phyloP scores from a whole-genome alignment of 2,888 invertebrate genomes.

The Alloplasta piceator region DNA sequence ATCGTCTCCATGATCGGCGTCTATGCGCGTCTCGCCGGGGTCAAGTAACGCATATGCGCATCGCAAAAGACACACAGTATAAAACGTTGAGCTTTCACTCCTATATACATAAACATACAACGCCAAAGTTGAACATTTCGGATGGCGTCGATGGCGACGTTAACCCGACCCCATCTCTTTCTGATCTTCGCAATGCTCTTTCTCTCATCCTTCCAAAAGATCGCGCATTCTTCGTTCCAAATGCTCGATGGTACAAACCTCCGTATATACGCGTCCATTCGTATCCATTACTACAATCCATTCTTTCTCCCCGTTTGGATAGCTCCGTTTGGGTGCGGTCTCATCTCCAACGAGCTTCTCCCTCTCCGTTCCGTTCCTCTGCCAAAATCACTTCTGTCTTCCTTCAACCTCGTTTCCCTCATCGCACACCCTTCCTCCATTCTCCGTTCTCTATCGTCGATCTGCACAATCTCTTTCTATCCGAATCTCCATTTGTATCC shows the following conservation, averaged over 20 bases:
- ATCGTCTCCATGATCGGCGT: constrained; percentile 41
- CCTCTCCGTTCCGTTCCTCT: not conserved
- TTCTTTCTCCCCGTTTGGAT: constrained; percentile 38
- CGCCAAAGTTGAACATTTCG: constrained; percentile 11
- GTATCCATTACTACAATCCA: constrained; percentile 41
- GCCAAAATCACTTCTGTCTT: constrained; percentile 41
- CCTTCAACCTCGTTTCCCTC: constrained; percentile 16
- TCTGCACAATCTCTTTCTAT: constrained; percentile 49
- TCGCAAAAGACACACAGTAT: constrained; percentile 26
- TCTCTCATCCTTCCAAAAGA: constrained; percentile 19
- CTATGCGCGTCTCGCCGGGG: constrained; percentile 8
- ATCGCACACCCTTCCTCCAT: not conserved
- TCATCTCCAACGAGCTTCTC: constrained; percentile 26
- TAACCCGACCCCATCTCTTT: constrained; percentile 34
- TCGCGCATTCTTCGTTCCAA: constrained; percentile 37
- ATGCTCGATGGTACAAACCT: constrained; percentile 9
- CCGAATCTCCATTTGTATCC: constrained; percentile 34
- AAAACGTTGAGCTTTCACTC: constrained; percentile 36
- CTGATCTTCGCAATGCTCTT: not conserved
- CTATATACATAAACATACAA: constrained; percentile 10
- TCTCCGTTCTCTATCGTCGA: constrained; percentile 38
- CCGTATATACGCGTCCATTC: constrained; percentile 31
- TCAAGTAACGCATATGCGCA: constrained; percentile 39
- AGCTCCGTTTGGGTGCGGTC: constrained; percentile 14
- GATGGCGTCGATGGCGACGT: constrained; percentile 29